Evolutionary conservation across 1,140 invertebrate species (phyloP), one percentile per base, ranked within the genome.

Genomic region (Phocides pigmalion): DNA sequence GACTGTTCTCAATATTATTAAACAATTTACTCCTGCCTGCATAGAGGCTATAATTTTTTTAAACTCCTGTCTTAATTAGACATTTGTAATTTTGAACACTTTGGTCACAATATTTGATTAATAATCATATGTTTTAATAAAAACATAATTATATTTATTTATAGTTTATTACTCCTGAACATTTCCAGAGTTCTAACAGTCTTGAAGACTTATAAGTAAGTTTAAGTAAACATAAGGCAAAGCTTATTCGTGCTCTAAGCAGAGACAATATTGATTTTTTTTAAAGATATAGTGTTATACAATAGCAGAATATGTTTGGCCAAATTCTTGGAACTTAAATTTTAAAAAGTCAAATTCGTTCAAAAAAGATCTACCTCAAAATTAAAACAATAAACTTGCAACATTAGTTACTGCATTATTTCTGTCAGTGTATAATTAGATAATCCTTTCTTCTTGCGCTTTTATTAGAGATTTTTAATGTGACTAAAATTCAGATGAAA

Each of bases 321-420:
- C 58, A 61, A 61, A 61, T 39, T 61, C 42, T n/a, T 49, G 6
- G 14, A 19, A 25, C 25, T 11, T 14, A 17, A 14, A 58, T 16
- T 44, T 1, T 9, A 46, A 59, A 47, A 19, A 20, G 17, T 51
- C 16, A 9, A 20, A 16, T 51, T 53, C 12, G 32, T 51, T 44
- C 20, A 17, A 46, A 56, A 59, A 68, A 64, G 49, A 74, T 66
- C 72, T 75, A 75, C 72, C 75, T 75, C 72, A 75, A 78, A 78
- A 78, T 67, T 68, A 50, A 69, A 64, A 28, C 25, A 28, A 8
- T 28, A 4, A 2, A 6, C 9, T 28, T 28, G 25, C 25, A 8
- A 28, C 5, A 28, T 28, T 28, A 28, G 25, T 8, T 8, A 28
- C 25, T 8, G 25, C 25, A 28, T 28, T 28, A n/a, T n/a, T n/a